A percentile compares a stretch with the other conserved stretches of the same genome.
Conservation (phyloP, 2,113 vertebrate genomes). For the Tragelaphus scriptus region DNA sequence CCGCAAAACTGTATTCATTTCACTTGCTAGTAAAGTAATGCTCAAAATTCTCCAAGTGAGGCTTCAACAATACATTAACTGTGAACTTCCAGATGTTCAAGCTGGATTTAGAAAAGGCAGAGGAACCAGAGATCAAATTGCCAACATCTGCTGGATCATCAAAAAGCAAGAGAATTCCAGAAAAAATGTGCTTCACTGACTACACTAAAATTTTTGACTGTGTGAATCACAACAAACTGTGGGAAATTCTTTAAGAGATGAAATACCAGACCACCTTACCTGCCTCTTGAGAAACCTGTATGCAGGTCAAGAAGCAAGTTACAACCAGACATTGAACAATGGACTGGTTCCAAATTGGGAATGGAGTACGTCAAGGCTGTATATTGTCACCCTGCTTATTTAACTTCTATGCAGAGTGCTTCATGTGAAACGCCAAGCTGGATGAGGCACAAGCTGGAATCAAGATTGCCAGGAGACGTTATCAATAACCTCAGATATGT, state of each 20-base stretch:
- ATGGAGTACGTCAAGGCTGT: neutral
- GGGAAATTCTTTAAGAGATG: neutral
- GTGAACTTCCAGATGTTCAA: neutral
- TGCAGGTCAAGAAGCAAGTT: neutral
- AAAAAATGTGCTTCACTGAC: neutral
- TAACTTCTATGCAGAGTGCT: neutral
- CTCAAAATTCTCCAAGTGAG: neutral
- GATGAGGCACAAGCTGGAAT: neutral
- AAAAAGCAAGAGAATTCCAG: neutral
- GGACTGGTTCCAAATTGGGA: neutral
- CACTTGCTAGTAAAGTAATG: neutral
- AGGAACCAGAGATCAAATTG: neutral
- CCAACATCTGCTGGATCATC: neutral
- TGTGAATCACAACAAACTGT: neutral
- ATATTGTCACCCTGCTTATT: neutral
- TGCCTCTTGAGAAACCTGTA: neutral
- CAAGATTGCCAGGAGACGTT: neutral
- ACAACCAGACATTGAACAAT: neutral
- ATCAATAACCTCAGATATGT: neutral
- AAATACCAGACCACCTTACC: neutral
- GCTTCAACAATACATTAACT: neutral
- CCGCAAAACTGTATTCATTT: neutral
- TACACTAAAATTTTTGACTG: neutral
- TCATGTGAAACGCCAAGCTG: neutral
- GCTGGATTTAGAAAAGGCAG: neutral